Conservation (phyloP, 2,113 vertebrate genomes). For the Danionella cerebrum region DNA sequence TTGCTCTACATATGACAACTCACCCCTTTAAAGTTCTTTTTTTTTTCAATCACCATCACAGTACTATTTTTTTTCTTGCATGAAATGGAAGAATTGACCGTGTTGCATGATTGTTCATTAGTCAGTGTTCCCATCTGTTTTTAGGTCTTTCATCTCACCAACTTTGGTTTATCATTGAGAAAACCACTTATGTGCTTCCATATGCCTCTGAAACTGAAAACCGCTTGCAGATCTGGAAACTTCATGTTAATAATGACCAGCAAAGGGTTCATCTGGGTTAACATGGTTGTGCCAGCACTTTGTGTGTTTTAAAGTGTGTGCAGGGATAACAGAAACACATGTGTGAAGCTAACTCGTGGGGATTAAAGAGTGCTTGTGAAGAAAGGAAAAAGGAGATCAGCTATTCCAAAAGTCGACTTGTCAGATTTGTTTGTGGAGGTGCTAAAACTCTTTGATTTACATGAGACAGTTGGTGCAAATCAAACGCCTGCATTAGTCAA, state of each 20-base stretch:
- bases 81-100: too few relatives aligned
- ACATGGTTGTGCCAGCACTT: conserved; percentile 1
- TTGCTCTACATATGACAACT: too few relatives aligned
- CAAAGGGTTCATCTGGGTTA: conserved; percentile 3
- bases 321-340: conserved; percentile 49
- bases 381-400: not conserved
- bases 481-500: too few relatives aligned
- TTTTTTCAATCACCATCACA: too few relatives aligned
- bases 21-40: too few relatives aligned
- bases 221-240: not conserved
- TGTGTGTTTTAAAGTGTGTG: conserved; percentile 11
- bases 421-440: too few relatives aligned
- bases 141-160: conserved; percentile 2
- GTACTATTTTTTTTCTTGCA: too few relatives aligned
- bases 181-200: conserved; percentile 12
- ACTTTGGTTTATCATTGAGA: not conserved
- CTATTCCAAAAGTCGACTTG: not conserved
- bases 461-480: too few relatives aligned
- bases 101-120: not conserved
- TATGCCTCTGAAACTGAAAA: conserved; percentile 4
- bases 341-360: conserved; percentile 44
- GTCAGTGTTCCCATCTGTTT: not conserved
- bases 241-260: conserved; percentile 18
- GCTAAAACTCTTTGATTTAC: too few relatives aligned
- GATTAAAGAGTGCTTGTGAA: not conserved